A percentile compares a stretch with the other conserved stretches of the same genome.
Conservation (phyloP, 2,797 vertebrate species). For the Tolypeutes matacus region DNA sequence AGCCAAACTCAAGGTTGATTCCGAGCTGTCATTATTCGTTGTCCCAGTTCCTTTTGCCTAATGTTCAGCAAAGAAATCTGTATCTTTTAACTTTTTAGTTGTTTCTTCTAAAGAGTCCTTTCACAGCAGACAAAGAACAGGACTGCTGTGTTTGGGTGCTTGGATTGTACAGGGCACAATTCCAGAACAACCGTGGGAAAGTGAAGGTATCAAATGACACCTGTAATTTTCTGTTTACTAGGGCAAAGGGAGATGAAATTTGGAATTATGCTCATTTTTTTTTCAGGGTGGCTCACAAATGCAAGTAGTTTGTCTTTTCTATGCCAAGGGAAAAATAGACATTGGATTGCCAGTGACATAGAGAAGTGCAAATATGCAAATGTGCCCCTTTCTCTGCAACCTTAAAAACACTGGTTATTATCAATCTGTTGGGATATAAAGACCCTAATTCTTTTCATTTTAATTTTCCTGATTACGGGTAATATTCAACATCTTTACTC, state of each 20-base stretch:
- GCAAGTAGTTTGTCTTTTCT: background rate
- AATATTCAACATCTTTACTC: background rate
- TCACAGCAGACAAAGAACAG: background rate
- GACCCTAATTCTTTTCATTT: background rate
- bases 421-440: background rate
- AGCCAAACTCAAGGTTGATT: constrained; percentile 54
- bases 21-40: constrained; percentile 65
- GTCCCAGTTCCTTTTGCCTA: constrained; percentile 68
- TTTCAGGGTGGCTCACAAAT: background rate
- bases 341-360: background rate
- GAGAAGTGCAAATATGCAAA: background rate
- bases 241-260: background rate
- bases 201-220: background rate
- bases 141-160: background rate
- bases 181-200: background rate
- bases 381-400: background rate
- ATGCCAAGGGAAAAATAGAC: background rate
- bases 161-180: background rate
- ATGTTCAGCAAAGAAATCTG: constrained; percentile 67
- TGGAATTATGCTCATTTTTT: background rate
- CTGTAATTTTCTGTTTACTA: background rate
- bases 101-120: constrained; percentile 61
- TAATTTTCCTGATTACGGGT: background rate
- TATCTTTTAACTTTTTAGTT: constrained; percentile 60
- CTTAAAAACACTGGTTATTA: background rate